Percentiles rank a stretch among this genome's conserved stretches.
Conservation (phyloP, 1,140 invertebrate genomes). For the Augochlora pura region DNA sequence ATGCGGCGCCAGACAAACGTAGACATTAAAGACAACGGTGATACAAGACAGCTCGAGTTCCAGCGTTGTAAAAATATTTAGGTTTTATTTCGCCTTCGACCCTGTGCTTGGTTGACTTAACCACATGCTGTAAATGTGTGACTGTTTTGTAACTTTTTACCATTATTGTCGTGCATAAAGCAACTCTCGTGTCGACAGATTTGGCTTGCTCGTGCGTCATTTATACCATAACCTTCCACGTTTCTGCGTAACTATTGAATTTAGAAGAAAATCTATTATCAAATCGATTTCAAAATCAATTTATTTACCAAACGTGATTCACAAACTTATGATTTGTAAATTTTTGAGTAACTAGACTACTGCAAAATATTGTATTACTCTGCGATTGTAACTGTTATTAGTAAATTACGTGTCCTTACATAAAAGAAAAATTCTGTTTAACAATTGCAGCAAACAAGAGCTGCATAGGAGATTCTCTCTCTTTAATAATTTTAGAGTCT, state of each 20-base stretch:
- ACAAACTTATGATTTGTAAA: too few relatives aligned
- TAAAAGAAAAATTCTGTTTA: too few relatives aligned
- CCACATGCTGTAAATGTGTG: background rate
- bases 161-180: background rate
- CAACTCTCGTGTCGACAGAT: background rate
- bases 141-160: background rate
- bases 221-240: background rate
- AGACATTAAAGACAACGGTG: conserved; percentile 42
- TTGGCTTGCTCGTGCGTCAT: background rate
- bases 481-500: too few relatives aligned
- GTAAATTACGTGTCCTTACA: too few relatives aligned
- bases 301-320: too few relatives aligned
- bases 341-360: too few relatives aligned
- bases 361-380: too few relatives aligned
- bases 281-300: too few relatives aligned
- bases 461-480: too few relatives aligned
- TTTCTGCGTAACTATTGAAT: background rate
- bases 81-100: conserved; percentile 17
- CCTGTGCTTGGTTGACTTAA: conserved; percentile 8
- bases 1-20: conserved; percentile 18
- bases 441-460: too few relatives aligned
- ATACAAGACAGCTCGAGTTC: conserved; percentile 31
- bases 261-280: too few relatives aligned
- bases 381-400: too few relatives aligned
- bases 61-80: conserved; percentile 46